phyloP scores from a whole-genome alignment of 2,797 vertebrate genomes.

The Eulemur coronatus region DNA sequence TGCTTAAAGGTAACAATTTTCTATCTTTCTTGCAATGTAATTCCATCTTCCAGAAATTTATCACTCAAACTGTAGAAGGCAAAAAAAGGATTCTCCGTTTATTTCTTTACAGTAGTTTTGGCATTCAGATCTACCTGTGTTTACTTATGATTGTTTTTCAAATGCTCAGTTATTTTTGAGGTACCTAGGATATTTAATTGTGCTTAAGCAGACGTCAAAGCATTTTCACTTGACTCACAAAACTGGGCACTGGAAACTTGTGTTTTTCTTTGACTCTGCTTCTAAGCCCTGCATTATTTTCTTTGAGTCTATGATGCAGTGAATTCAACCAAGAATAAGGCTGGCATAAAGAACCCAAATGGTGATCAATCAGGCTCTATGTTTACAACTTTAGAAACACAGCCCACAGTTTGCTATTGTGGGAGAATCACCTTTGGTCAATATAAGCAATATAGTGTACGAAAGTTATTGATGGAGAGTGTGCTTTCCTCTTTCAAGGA shows the following conservation, averaged over 20 bases:
- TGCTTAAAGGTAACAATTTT: slow-evolving; percentile 93
- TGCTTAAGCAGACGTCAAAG: not conserved
- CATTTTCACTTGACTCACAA: not conserved
- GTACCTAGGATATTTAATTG: not conserved
- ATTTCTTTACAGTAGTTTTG: not conserved
- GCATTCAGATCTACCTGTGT: not conserved
- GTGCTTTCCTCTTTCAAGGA: not conserved
- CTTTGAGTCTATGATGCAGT: not conserved
- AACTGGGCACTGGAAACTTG: not conserved
- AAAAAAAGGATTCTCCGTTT: not conserved
- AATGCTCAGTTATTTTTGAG: not conserved
- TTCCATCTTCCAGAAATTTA: not conserved
- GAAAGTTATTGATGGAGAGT: not conserved
- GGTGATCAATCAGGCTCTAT: not conserved
- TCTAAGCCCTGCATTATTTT: not conserved
- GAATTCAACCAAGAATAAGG: not conserved
- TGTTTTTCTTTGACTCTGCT: not conserved
- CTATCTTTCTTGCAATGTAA: not conserved
- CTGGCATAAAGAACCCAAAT: not conserved
- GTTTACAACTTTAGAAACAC: not conserved
- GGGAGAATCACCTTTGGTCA: not conserved
- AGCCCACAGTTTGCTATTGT: not conserved
- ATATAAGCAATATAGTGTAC: not conserved
- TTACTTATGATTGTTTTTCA: slow-evolving; percentile 21
- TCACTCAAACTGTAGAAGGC: not conserved